phyloP scores from a whole-genome alignment of 2,113 vertebrate genomes.

The Agelaius phoeniceus region DNA sequence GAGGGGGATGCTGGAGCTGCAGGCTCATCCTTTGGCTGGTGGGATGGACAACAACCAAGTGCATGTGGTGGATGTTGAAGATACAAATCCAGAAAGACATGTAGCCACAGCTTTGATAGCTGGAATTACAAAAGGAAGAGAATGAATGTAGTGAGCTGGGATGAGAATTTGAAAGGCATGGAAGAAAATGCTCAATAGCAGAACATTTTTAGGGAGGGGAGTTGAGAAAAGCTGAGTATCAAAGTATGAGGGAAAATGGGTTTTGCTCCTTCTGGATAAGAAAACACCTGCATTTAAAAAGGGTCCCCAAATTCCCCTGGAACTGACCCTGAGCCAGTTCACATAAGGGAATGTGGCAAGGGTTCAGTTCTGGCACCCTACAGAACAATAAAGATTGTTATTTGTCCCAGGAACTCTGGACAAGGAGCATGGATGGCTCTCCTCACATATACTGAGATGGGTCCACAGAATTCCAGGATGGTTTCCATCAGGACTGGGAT shows the following conservation, averaged over 20 bases:
- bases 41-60: neutral
- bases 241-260: neutral
- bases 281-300: neutral
- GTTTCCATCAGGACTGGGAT: neutral
- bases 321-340: neutral
- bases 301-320: neutral
- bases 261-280: neutral
- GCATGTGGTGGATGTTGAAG: accelerated
- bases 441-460: accelerated
- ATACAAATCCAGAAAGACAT: neutral
- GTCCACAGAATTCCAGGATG: accelerated
- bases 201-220: accelerated
- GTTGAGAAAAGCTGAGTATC: neutral
- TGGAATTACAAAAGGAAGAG: neutral
- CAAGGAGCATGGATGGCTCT: neutral
- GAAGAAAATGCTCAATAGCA: neutral
- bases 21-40: accelerated
- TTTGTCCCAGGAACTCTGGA: neutral
- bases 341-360: neutral
- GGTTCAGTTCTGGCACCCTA: neutral
- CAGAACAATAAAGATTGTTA: no score
- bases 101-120: neutral
- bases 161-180: neutral
- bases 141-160: neutral
- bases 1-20: neutral